A percentile compares a stretch with the other conserved stretches of the same genome.
Conservation (phyloP, 2,797 vertebrate genomes). For the Pseudochromis fuscus region DNA sequence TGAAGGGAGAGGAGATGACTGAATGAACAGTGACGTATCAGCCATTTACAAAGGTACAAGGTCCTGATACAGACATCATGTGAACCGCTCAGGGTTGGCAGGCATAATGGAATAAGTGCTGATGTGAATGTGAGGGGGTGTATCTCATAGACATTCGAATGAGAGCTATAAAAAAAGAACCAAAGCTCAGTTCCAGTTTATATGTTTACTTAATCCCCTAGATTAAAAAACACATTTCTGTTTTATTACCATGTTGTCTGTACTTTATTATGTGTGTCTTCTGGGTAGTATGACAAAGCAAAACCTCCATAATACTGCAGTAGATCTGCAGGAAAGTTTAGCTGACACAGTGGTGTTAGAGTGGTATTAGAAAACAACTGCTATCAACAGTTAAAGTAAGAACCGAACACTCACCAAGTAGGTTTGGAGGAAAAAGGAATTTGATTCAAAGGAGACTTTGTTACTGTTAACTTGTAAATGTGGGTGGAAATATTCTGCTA, state of each 20-base stretch:
- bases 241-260: constrained; percentile 2
- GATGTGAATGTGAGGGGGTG: constrained; percentile 14
- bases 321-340: too few species aligned
- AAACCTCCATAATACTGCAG: not conserved
- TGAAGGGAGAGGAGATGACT: constrained; percentile 13
- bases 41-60: constrained; percentile 20
- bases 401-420: not conserved
- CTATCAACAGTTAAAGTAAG: not conserved
- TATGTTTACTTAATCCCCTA: not conserved
- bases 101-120: constrained; percentile 25
- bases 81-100: constrained; percentile 22
- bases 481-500: not conserved
- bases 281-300: not conserved
- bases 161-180: constrained; percentile 17
- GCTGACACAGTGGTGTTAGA: not conserved
- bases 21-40: constrained; percentile 2
- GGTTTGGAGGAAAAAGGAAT: not conserved
- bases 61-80: constrained; percentile 18
- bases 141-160: constrained; percentile 20
- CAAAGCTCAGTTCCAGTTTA: constrained; percentile 2
- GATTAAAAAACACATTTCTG: not conserved
- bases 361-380: not conserved
- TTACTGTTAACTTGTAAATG: not conserved
- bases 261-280: not conserved
- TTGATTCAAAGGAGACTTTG: not conserved